Conservation (phyloP, 2,888 invertebrate species). For the Hydraecia micacea region DNA sequence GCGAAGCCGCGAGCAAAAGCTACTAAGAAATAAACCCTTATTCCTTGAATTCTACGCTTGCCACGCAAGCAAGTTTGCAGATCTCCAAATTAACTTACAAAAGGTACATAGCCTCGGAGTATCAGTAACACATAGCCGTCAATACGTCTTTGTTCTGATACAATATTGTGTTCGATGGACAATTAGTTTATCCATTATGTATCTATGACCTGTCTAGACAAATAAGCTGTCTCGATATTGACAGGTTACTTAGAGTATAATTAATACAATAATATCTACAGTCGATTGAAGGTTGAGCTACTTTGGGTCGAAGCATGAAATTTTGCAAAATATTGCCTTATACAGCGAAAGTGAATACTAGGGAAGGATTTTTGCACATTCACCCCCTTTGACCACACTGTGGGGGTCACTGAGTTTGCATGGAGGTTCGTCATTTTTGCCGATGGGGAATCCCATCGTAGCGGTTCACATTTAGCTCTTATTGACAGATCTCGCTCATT, state of each 20-base stretch:
- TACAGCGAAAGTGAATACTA: background rate
- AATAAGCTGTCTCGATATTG: slow-evolving; percentile 58
- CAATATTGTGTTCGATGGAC: slow-evolving; percentile 38
- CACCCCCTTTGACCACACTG: too few relatives aligned
- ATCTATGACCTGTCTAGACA: slow-evolving; percentile 66
- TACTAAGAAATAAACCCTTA: background rate
- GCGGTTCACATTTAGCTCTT: background rate
- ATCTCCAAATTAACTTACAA: slow-evolving; percentile 8
- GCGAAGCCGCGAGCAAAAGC: too few relatives aligned
- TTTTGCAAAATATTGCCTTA: background rate
- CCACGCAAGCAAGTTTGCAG: background rate
- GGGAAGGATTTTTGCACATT: background rate
- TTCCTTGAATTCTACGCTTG: background rate
- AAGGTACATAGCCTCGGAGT: slow-evolving; percentile 24
- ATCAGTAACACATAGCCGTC: slow-evolving; percentile 39
- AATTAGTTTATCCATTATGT: slow-evolving; percentile 66
- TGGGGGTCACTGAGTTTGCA: too few relatives aligned
- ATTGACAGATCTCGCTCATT: background rate
- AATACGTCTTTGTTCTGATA: slow-evolving; percentile 28
- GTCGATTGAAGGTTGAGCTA: background rate
- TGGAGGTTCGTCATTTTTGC: background rate
- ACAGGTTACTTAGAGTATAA: slow-evolving; percentile 24
- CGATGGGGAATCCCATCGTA: background rate
- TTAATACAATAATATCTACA: background rate
- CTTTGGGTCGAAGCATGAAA: background rate